A percentile compares a stretch with the other conserved stretches of the same genome.
phyloP scores from a whole-genome alignment of 2,888 invertebrate genomes.

The Apamea monoglypha region DNA sequence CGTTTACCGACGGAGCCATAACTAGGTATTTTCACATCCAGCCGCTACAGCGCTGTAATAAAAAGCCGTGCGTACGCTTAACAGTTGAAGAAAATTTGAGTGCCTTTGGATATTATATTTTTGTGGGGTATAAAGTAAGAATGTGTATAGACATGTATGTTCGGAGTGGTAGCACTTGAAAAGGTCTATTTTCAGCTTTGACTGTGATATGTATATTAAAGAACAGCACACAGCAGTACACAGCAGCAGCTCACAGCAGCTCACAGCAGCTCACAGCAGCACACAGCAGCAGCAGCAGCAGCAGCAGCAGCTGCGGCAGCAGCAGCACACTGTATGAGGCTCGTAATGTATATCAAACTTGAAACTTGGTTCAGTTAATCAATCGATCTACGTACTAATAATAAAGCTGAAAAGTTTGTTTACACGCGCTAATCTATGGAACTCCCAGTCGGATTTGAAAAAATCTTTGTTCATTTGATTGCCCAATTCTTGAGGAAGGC shows the following conservation, averaged over 20 bases:
- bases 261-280: too few relatives aligned
- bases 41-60: constrained; percentile 50
- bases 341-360: background rate
- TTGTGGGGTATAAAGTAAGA: constrained; percentile 55
- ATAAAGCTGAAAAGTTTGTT: too few relatives aligned
- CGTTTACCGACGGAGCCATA: constrained; percentile 49
- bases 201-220: background rate
- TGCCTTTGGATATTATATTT: constrained; percentile 58
- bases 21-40: constrained; percentile 57
- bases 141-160: constrained; percentile 15
- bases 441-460: too few relatives aligned
- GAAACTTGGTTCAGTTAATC: background rate
- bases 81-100: constrained; percentile 63
- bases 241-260: too few relatives aligned
- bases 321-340: too few relatives aligned
- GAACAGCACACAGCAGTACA: too few relatives aligned
- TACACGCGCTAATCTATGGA: too few relatives aligned
- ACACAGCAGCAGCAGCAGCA: too few relatives aligned
- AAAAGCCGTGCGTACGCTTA: constrained; percentile 58
- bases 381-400: too few relatives aligned
- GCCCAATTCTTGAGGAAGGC: too few relatives aligned
- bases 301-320: too few relatives aligned
- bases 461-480: too few relatives aligned
- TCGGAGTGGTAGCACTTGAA: background rate
- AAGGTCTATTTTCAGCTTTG: constrained; percentile 7